Conservation (phyloP, 1,140 invertebrate species). For the Cydia strobilella region DNA sequence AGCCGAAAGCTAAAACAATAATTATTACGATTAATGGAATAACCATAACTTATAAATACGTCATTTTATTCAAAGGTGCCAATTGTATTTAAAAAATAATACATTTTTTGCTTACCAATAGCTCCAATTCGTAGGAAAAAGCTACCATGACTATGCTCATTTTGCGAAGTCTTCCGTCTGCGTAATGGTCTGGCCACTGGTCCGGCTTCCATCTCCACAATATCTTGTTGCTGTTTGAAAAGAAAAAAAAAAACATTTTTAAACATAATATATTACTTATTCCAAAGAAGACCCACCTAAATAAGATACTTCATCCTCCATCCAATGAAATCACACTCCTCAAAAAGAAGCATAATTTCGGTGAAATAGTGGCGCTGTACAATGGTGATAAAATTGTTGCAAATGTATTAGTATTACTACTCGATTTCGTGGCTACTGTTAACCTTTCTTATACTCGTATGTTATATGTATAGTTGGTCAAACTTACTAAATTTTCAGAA, state of each 20-base stretch:
- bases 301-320: background rate
- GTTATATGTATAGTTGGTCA: no score
- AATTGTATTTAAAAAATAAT: constrained; percentile 35
- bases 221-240: constrained; percentile 70
- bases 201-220: constrained; percentile 86
- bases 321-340: constrained; percentile 1
- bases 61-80: background rate
- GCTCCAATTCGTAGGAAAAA: constrained; percentile 98
- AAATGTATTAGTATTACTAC: constrained; percentile 26
- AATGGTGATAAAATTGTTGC: constrained; percentile 2
- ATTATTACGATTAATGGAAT: constrained; percentile 7
- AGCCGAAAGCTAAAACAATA: constrained; percentile 90
- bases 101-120: constrained; percentile 85
- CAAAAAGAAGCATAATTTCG: constrained; percentile 14
- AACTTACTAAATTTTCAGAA: no score
- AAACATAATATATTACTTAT: background rate
- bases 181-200: constrained; percentile 84
- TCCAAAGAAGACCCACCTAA: background rate
- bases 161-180: constrained; percentile 94
- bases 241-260: constrained; percentile 27
- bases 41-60: no score
- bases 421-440: constrained; percentile 17
- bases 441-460: constrained; percentile 2
- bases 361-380: constrained; percentile 14
- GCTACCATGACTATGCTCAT: constrained; percentile 95